Base-by-base conservation (phyloP, 1,140 invertebrate genomes). In the Latrodectus geometricus region DNA sequence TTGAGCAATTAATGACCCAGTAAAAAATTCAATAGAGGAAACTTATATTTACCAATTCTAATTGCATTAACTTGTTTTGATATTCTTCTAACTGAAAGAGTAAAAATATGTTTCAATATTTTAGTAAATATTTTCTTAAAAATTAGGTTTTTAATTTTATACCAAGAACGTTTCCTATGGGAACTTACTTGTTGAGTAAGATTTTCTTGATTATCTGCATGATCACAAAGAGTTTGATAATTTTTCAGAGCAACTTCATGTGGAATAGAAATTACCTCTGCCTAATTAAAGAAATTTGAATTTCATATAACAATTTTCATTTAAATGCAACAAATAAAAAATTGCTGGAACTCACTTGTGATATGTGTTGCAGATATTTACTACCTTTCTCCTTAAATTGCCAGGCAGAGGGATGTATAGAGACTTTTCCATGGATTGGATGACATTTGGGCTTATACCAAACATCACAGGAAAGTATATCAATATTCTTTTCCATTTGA, bases 211-310 rank as follows among this genome's bases (percentile, higher is more conserved):
- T 83, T 87, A 72, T 87, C 86, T 48, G 86, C 52, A 72, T 82
- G 61, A 91, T 88, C 92, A 90, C 88, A 92, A 90, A 70, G 90
- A 91, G 49, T 91, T 90, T 88, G 91, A 90, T 78, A 91, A 88
- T 87, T 91, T 90, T 88, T 91, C 90, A 73, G 90, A 89, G 35
- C 90, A 89, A 81, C 54, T 77, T 87, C 79, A 72, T 83, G 82
- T 61, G 86, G 86, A 77, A 87, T 87, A 17, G 86, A 87, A n/a
- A 48, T 9, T 9, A 48, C 15, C 9, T 87, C 85, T 79, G 9
- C 35, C 85, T 87, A 68, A 4, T 68, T 9, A 70, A 70, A 2
- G 11, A 20, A n/a, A n/a, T 35, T 21, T 70, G 9, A 2, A 70
- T 35, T 21, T n/a, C 11, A 21, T 70, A 15, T 15, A 20, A 21